phyloP scores from a whole-genome alignment of 2,888 invertebrate genomes.

The Cantharis rufa region DNA sequence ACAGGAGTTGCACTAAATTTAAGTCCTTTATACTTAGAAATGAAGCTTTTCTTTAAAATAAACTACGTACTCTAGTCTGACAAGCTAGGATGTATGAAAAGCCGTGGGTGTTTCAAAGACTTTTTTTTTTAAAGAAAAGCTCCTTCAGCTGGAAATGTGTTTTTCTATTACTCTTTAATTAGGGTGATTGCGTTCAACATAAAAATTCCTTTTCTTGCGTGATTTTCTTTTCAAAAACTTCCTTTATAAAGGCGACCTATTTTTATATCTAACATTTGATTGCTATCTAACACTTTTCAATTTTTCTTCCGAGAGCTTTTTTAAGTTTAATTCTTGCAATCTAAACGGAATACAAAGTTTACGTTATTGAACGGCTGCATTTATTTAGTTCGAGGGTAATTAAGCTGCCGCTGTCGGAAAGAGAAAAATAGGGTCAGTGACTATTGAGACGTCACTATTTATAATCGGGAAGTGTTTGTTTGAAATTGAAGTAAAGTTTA shows the following conservation, averaged over 20 bases:
- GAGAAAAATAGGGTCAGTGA: neutral
- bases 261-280: neutral
- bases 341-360: neutral
- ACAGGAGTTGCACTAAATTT: constrained; percentile 26
- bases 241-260: neutral
- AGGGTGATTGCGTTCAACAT: neutral
- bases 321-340: neutral
- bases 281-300: neutral
- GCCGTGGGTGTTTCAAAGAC: constrained; percentile 15
- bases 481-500: neutral
- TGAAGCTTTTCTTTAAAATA: constrained; percentile 25
- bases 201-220: neutral
- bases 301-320: neutral
- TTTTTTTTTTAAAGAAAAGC: constrained; percentile 16
- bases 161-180: constrained; percentile 2
- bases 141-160: constrained; percentile 1
- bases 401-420: neutral
- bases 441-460: neutral
- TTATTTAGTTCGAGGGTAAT: neutral
- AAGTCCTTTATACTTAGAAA: constrained; percentile 26
- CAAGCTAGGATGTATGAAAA: constrained; percentile 15
- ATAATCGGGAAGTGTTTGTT: neutral
- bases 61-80: constrained; percentile 10
- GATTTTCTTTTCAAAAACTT: neutral
- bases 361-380: neutral